phyloP scores from a whole-genome alignment of 2,888 invertebrate species.

The Brassicogethes aeneus region DNA sequence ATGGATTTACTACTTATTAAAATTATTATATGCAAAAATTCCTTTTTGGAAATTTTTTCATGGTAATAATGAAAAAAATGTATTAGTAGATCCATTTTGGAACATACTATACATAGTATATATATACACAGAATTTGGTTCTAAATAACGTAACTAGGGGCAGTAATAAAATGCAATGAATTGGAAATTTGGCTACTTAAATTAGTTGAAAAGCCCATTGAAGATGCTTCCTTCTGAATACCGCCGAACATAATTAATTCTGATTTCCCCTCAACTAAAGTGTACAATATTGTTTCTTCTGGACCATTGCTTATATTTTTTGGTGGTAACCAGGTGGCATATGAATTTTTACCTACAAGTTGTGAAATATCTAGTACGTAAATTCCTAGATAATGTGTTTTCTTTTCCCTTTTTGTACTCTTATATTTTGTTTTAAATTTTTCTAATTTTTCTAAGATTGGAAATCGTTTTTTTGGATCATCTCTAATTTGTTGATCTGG shows the following conservation, averaged over 20 bases:
- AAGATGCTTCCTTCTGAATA: constrained; percentile 68
- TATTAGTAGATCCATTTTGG: too few relatives aligned
- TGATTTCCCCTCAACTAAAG: constrained; percentile 80
- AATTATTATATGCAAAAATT: too few relatives aligned
- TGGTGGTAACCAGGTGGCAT: constrained; percentile 59
- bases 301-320: constrained; percentile 53
- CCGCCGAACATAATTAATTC: constrained; percentile 97
- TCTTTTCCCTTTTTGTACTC: constrained; percentile 23
- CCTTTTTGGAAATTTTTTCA: too few relatives aligned
- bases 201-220: constrained; percentile 41
- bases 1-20: too few relatives aligned
- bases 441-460: constrained; percentile 45
- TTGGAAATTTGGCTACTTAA: constrained; percentile 66
- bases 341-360: constrained; percentile 56
- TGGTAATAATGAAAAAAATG: too few relatives aligned
- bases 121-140: too few relatives aligned
- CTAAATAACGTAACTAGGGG: constrained; percentile 62
- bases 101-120: too few relatives aligned
- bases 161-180: constrained; percentile 65
- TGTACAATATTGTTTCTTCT: constrained; percentile 84
- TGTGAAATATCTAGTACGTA: constrained; percentile 80
- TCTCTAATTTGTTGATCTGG: constrained; percentile 50
- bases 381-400: constrained; percentile 51
- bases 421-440: constrained; percentile 18
- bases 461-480: constrained; percentile 54